phyloP scores from a whole-genome alignment of 1,140 invertebrate species.

The Cotesia chilonis region DNA sequence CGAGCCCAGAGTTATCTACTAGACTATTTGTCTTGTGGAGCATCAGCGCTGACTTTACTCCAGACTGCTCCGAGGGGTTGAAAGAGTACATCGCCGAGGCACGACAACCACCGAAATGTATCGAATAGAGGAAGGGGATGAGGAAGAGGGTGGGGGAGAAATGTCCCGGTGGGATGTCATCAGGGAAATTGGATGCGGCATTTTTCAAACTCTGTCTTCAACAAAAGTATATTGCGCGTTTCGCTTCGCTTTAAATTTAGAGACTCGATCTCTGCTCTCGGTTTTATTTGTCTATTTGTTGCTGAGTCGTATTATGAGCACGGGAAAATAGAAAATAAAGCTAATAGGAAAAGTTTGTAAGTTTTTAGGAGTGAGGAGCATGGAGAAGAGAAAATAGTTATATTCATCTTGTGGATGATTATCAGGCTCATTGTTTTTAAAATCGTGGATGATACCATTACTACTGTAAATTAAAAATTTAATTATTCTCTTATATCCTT shows the following conservation, averaged over 20 bases:
- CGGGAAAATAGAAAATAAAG: background rate
- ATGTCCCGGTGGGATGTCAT: slow-evolving; percentile 58
- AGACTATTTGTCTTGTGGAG: slow-evolving; percentile 57
- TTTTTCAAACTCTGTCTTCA: slow-evolving; percentile 53
- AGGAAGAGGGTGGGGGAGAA: slow-evolving; percentile 17
- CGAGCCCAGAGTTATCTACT: slow-evolving; percentile 50
- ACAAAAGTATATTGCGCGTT: slow-evolving; percentile 24
- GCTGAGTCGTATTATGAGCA: background rate
- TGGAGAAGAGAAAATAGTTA: no score
- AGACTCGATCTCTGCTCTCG: background rate
- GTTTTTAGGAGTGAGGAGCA: no score
- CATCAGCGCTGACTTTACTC: slow-evolving; percentile 9
- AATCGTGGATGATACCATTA: no score
- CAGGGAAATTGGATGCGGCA: slow-evolving; percentile 63
- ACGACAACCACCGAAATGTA: slow-evolving; percentile 44
- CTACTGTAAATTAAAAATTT: no score
- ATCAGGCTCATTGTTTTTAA: no score
- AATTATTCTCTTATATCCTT: no score
- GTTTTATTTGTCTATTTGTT: background rate
- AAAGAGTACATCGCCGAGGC: slow-evolving; percentile 27
- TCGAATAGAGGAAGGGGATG: slow-evolving; percentile 27
- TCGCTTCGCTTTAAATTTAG: background rate
- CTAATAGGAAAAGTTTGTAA: background rate
- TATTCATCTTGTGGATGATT: no score
- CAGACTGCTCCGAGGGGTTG: slow-evolving; percentile 36